phyloP scores from a whole-genome alignment of 2,888 invertebrate species.

The Meandrusa payeni region DNA sequence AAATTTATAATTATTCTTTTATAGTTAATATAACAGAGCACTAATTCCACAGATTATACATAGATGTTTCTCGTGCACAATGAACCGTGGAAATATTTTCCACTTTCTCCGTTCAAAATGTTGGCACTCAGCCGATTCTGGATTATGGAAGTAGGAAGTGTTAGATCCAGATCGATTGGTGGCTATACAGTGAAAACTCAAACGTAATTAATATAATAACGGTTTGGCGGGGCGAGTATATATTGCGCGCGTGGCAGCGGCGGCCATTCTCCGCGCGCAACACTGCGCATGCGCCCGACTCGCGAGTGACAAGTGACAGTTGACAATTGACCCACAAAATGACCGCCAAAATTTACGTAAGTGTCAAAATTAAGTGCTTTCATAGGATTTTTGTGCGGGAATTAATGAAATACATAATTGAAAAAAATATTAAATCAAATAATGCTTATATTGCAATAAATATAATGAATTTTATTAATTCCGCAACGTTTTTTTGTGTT shows the following conservation, averaged over 20 bases:
- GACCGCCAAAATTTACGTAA: slow-evolving; percentile 78
- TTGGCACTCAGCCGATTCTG: slow-evolving; percentile 28
- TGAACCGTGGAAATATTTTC: slow-evolving; percentile 1
- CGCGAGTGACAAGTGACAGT: slow-evolving; percentile 64
- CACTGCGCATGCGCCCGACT: slow-evolving; percentile 69
- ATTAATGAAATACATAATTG: not conserved
- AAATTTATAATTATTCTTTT: no score
- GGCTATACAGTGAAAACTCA: slow-evolving; percentile 62
- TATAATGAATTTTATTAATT: slow-evolving; percentile 15
- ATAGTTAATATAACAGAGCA: no score
- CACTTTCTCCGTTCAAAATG: slow-evolving; percentile 8
- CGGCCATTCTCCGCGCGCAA: slow-evolving; percentile 73
- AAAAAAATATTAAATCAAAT: not conserved
- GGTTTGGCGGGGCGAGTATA: slow-evolving; percentile 75
- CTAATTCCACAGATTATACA: not conserved
- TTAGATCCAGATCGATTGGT: slow-evolving; percentile 60
- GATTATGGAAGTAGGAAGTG: slow-evolving; percentile 59
- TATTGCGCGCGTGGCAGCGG: slow-evolving; percentile 42
- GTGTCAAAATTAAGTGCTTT: slow-evolving; percentile 60
- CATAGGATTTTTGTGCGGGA: slow-evolving; percentile 48
- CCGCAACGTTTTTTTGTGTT: not conserved
- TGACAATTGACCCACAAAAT: slow-evolving; percentile 58
- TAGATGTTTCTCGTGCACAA: not conserved
- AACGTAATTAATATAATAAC: slow-evolving; percentile 74
- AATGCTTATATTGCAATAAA: not conserved